Percentiles rank a stretch among this genome's conserved stretches.
These are phyloP conservation scores for Clupea harengus DNA, from an alignment of 2,113 vertebrate species.

Conservation along the genomic window DNA sequence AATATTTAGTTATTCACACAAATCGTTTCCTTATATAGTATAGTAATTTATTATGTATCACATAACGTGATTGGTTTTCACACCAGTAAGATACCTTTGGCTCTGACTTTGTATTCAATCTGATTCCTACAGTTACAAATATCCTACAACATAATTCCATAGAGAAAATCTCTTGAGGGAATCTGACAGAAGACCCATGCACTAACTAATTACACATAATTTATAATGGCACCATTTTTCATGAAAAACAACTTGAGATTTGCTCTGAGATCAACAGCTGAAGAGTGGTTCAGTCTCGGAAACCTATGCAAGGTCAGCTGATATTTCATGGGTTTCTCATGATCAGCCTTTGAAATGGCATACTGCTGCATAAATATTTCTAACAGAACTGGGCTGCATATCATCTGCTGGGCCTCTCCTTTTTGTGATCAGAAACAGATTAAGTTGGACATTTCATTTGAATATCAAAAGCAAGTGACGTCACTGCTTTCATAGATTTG, in stretches of 20 bases:
- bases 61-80: no score
- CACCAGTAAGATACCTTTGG: no score
- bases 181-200: not conserved
- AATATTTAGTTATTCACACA: not conserved
- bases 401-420: not conserved
- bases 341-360: not conserved
- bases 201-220: not conserved
- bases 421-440: no score
- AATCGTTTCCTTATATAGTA: not conserved
- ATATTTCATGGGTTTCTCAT: not conserved
- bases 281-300: not conserved
- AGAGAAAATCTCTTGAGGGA: not conserved
- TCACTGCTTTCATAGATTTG: not conserved
- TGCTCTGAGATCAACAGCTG: not conserved
- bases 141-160: not conserved
- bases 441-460: not conserved
- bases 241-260: not conserved
- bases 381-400: not conserved
- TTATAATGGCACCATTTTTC: not conserved
- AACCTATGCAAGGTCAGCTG: not conserved
- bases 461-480: not conserved
- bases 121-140: not conserved
- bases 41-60: no score
- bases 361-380: not conserved
- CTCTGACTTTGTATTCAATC: not conserved